Evolutionary conservation across 2,888 invertebrate species (phyloP).

Genomic region (Cosmorhoe ocellata): DNA sequence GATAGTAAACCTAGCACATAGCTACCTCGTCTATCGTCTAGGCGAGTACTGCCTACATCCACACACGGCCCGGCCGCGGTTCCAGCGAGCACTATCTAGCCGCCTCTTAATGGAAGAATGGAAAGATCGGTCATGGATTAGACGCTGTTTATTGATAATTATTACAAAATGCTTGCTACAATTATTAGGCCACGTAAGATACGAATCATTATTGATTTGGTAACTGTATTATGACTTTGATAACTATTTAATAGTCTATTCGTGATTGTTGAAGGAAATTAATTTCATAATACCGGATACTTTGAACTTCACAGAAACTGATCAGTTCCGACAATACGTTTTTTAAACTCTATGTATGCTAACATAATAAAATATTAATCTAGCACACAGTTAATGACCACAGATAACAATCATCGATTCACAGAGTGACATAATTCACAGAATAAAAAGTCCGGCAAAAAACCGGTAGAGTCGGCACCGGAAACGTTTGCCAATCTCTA

Average conservation of each 20-base stretch:
- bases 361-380: background rate
- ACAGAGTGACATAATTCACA: conserved; percentile 54
- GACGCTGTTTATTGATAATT: conserved; percentile 32
- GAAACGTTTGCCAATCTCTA: conserved; percentile 66
- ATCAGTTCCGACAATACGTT: background rate
- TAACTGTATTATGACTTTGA: conserved; percentile 32
- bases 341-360: background rate
- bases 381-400: conserved; percentile 19
- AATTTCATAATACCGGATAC: conserved; percentile 37
- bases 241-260: conserved; percentile 33
- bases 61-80: conserved; percentile 11
- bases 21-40: conserved; percentile 49
- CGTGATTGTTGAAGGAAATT: conserved; percentile 44
- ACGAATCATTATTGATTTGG: conserved; percentile 33
- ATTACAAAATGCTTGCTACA: conserved; percentile 35
- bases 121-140: conserved; percentile 54
- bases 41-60: conserved; percentile 45
- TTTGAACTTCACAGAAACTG: conserved; percentile 10
- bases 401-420: conserved; percentile 25
- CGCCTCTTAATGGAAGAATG: conserved; percentile 44
- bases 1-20: conserved; percentile 65
- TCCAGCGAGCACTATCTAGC: conserved; percentile 28
- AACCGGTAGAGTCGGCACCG: conserved; percentile 64
- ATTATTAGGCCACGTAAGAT: conserved; percentile 40
- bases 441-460: conserved; percentile 45